Evolutionary conservation across 1,140 invertebrate species (phyloP), one percentile per base, ranked within the genome.

Genomic region (Brachionus manjavacas): DNA sequence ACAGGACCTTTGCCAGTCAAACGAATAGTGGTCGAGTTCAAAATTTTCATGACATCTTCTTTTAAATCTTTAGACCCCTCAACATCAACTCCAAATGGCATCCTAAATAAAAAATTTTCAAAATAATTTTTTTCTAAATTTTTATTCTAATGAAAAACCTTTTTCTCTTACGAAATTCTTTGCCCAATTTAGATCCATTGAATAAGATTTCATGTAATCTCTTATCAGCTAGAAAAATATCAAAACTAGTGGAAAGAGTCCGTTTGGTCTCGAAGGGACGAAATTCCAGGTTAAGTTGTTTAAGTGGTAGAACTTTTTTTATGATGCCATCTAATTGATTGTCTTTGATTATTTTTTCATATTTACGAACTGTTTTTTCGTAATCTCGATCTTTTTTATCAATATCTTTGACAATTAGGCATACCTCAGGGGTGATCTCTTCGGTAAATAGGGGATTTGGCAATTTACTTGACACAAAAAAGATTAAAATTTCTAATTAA

Each of bases 401-500:
- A 14, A 81, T 60, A n/a, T 81, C 79, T 81, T 81, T 81, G 20
- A 81, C 79, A 60, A 81, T 81, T 2, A 81, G 52, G 43, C 79
- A 81, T 31, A 60, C 35, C 23, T 81, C 79, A 35, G 79, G 79
- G 0, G 2, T 14, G 11, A 11, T 60, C 3, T 81, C 79, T 16
- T 68, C 49, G 16, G 25, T 20, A 11, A 31, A 12, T 20, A 81
- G 39, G 0, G 16, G n/a, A 46, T 81, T 20, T 16, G 79, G 79
- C 4, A 81, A 25, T 68, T 60, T 81, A 46, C 79, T 81, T 14
- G 4, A 16, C 12, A 81, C 31, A 20, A 20, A 8, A 81, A 60
- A 81, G 7, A 8, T 20, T 43, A 31, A 60, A 23, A 31, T 1
- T 60, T 68, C 35, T 2, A 0, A 3, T 80, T 52, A 9, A 80